phyloP scores from a whole-genome alignment of 2,888 invertebrate genomes.

The Aporophyla lueneburgensis region DNA sequence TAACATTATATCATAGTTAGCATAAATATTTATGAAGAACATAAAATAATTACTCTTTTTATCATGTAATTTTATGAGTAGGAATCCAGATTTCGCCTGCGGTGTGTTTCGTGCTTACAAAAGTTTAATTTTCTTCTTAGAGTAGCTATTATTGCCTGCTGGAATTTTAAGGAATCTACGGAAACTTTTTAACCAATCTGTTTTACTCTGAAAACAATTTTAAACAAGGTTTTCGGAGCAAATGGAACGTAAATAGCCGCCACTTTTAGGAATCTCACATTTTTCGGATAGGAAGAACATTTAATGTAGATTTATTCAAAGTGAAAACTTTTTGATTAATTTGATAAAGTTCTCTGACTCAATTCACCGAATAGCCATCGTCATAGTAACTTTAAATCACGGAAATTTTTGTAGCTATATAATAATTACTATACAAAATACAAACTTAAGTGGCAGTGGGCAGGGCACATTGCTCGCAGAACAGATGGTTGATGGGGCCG shows the following conservation, averaged over 20 bases:
- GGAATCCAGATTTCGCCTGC: background rate
- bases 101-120: conserved; percentile 16
- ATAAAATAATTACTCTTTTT: conserved; percentile 25
- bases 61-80: conserved; percentile 5
- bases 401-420: background rate
- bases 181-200: conserved; percentile 55
- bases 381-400: conserved; percentile 1
- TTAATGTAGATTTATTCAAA: conserved; percentile 30
- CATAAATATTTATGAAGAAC: conserved; percentile 11
- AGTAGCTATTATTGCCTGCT: conserved; percentile 31
- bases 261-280: conserved; percentile 19
- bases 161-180: conserved; percentile 40
- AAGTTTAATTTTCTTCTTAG: conserved; percentile 37
- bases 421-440: background rate
- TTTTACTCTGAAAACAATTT: conserved; percentile 40
- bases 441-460: too few relatives aligned
- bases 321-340: conserved; percentile 29
- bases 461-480: too few relatives aligned
- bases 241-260: conserved; percentile 40
- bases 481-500: too few relatives aligned
- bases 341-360: conserved; percentile 14
- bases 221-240: conserved; percentile 28
- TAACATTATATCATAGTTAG: conserved; percentile 12
- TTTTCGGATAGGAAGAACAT: conserved; percentile 31
- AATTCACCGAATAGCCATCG: background rate